phyloP scores from a whole-genome alignment of 2,888 invertebrate species.

The Agrypnus murinus region DNA sequence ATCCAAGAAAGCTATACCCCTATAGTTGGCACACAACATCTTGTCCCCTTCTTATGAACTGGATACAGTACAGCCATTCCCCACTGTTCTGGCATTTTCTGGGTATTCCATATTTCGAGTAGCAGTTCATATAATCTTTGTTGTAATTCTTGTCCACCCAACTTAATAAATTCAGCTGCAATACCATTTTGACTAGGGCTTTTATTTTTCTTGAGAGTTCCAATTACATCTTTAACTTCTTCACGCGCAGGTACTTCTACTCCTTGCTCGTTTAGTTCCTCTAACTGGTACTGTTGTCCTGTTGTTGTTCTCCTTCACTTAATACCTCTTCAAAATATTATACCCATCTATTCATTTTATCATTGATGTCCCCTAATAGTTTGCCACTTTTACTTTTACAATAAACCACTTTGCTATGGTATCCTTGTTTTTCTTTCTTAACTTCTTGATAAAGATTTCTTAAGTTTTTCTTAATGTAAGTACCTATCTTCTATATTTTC shows the following conservation, averaged over 20 bases:
- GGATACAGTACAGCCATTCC: too few species aligned
- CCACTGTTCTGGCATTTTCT: not conserved
- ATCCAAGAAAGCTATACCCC: too few species aligned
- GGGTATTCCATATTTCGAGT: not conserved
- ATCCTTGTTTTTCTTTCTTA: too few species aligned
- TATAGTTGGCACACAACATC: constrained; percentile 6
- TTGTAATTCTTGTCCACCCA: too few species aligned
- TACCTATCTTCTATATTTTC: constrained; percentile 5
- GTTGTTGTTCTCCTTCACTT: constrained; percentile 4
- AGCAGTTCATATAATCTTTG: too few species aligned
- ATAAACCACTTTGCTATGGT: too few species aligned
- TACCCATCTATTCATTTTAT: not conserved
- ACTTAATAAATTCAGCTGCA: not conserved
- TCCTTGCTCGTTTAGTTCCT: too few species aligned
- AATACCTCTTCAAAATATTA: constrained; percentile 1
- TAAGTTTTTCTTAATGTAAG: not conserved
- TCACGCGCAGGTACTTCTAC: not conserved
- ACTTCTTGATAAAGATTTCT: constrained; percentile 3
- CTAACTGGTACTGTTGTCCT: not conserved
- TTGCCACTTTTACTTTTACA: not conserved
- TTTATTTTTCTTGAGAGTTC: too few species aligned
- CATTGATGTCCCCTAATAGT: constrained; percentile 4
- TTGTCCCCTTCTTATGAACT: not conserved
- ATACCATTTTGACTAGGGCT: too few species aligned
- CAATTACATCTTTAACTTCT: too few species aligned